Conservation (phyloP, 2,888 invertebrate genomes). For the Copidosoma aretas region DNA sequence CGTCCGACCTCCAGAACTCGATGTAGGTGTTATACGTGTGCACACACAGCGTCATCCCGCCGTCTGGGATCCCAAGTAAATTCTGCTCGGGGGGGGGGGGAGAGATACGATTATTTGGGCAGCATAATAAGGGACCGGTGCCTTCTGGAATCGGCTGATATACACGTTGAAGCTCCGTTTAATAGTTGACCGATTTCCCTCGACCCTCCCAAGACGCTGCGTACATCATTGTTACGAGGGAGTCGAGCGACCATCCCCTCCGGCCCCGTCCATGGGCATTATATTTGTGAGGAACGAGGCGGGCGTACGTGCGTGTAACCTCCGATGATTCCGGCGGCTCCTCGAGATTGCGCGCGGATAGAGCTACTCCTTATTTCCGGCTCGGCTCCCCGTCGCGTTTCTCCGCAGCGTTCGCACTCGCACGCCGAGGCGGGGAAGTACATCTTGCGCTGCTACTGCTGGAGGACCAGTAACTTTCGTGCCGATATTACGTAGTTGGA, state of each 20-base stretch:
- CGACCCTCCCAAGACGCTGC: conserved; percentile 57
- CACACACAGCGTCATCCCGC: neutral
- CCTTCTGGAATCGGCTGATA: conserved; percentile 39
- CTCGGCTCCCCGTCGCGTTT: conserved; percentile 5
- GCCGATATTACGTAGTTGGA: neutral
- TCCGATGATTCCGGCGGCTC: neutral
- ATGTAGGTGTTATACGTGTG: too few relatives aligned
- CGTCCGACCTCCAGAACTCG: too few relatives aligned
- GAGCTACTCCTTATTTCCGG: conserved; percentile 37
- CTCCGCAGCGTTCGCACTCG: too few relatives aligned
- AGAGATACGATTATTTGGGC: conserved; percentile 36
- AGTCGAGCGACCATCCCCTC: conserved; percentile 23
- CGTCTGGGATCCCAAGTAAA: conserved; percentile 26
- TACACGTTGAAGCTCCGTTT: conserved; percentile 21
- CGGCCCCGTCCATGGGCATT: conserved; percentile 4
- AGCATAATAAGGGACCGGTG: conserved; percentile 33
- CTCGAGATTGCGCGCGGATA: conserved; percentile 29
- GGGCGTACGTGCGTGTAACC: conserved; percentile 61
- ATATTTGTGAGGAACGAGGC: conserved; percentile 16
- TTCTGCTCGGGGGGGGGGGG: conserved; percentile 12
- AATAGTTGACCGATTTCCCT: conserved; percentile 42
- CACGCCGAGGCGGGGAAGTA: too few relatives aligned
- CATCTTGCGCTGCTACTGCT: too few relatives aligned
- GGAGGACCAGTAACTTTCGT: too few relatives aligned
- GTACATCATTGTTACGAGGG: conserved; percentile 60